Evolutionary conservation across 2,797 vertebrate genomes (phyloP).

Genomic region (Odontamblyopus lacepedii): DNA sequence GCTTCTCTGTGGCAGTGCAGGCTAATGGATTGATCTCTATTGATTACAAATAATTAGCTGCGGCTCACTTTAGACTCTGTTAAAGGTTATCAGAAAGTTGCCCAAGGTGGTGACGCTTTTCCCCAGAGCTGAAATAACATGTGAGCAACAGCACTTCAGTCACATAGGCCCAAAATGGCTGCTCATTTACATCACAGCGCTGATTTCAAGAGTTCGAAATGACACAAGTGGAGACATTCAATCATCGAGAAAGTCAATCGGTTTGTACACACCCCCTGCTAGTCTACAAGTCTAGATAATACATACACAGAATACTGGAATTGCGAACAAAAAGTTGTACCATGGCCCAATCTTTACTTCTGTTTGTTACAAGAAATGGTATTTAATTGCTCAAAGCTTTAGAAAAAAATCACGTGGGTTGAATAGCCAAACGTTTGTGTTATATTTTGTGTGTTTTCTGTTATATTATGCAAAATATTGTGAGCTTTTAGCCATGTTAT

Average conservation of each 20-base stretch:
- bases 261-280: neutral
- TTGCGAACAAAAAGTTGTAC: too few relatives aligned
- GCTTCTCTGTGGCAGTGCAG: constrained; percentile 10
- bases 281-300: too few relatives aligned
- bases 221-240: neutral
- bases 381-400: too few relatives aligned
- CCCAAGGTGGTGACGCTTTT: constrained; percentile 32
- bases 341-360: too few relatives aligned
- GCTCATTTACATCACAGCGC: neutral
- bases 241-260: neutral
- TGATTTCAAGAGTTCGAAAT: constrained; percentile 4
- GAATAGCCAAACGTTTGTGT: too few relatives aligned
- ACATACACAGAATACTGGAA: too few relatives aligned
- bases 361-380: neutral
- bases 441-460: too few relatives aligned
- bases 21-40: constrained; percentile 45
- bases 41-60: constrained; percentile 56
- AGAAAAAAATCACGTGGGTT: too few relatives aligned
- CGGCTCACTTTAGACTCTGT: constrained; percentile 27
- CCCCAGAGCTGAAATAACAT: constrained; percentile 5
- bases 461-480: too few relatives aligned
- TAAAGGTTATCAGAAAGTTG: constrained; percentile 35
- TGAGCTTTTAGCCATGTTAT: too few relatives aligned
- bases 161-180: neutral
- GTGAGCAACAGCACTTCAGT: neutral